A percentile compares a stretch with the other conserved stretches of the same genome.
phyloP scores from a whole-genome alignment of 1,140 invertebrate species.

The Diachasmimorpha longicaudata region DNA sequence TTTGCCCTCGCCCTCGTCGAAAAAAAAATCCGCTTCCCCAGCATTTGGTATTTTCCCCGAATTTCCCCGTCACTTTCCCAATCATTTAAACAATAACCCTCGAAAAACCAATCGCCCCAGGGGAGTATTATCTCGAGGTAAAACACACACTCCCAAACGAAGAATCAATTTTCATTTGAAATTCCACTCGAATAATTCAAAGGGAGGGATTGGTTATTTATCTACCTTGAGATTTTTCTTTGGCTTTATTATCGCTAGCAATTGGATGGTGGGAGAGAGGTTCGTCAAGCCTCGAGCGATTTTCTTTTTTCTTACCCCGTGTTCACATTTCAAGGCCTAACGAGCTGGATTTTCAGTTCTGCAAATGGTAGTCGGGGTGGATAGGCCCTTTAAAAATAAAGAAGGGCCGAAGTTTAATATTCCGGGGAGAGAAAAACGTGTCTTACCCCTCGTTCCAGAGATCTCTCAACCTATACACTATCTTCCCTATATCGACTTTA shows the following conservation, averaged over 20 bases:
- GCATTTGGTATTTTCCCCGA: constrained; percentile 26
- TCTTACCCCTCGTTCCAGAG: constrained; percentile 33
- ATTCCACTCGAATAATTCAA: constrained; percentile 29
- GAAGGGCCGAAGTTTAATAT: constrained; percentile 51
- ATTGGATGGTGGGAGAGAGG: neutral
- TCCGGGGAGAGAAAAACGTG: constrained; percentile 42
- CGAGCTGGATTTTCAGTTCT: constrained; percentile 14
- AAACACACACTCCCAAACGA: constrained; percentile 1
- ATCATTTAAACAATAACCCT: neutral
- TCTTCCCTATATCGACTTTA: constrained; percentile 37
- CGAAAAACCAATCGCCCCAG: neutral
- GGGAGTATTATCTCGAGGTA: neutral
- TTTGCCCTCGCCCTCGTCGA: neutral
- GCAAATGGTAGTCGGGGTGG: neutral
- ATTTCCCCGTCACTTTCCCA: neutral
- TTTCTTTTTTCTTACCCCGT: constrained; percentile 4
- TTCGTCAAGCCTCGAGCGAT: constrained; percentile 18
- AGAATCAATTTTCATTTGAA: constrained; percentile 21
- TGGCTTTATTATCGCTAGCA: constrained; percentile 18
- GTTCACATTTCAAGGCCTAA: neutral
- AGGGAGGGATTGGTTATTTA: constrained; percentile 22
- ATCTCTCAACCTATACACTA: constrained; percentile 33
- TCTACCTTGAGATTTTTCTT: constrained; percentile 23
- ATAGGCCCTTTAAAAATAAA: neutral
- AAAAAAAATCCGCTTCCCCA: constrained; percentile 27